Evolutionary conservation across 2,888 invertebrate species (phyloP).

Genomic region (Scrobipalpa atriplicella): DNA sequence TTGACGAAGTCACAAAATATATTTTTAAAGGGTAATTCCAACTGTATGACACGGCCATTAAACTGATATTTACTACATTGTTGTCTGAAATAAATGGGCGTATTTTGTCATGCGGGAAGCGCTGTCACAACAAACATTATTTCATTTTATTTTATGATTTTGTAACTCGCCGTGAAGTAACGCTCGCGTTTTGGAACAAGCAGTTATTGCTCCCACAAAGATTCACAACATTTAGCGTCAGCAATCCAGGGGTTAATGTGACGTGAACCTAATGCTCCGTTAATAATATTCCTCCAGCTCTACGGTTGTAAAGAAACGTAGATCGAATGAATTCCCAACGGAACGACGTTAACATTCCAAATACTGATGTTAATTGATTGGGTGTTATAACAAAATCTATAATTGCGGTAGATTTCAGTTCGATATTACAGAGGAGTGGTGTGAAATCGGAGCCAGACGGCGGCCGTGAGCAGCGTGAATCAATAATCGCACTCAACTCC

Average conservation of each 20-base stretch:
- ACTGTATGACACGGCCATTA: slow-evolving; percentile 70
- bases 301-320: slow-evolving; percentile 34
- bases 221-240: slow-evolving; percentile 52
- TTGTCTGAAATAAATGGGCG: slow-evolving; percentile 74
- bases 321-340: slow-evolving; percentile 12
- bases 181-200: slow-evolving; percentile 65
- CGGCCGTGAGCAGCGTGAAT: slow-evolving; percentile 59
- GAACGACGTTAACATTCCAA: slow-evolving; percentile 28
- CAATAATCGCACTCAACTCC: slow-evolving; percentile 72
- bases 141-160: slow-evolving; percentile 76
- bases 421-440: slow-evolving; percentile 42
- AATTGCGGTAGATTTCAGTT: slow-evolving; percentile 34
- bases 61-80: slow-evolving; percentile 75
- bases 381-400: slow-evolving; percentile 32
- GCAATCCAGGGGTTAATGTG: slow-evolving; percentile 48
- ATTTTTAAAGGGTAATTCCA: slow-evolving; percentile 67
- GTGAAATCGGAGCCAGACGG: slow-evolving; percentile 61
- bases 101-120: slow-evolving; percentile 76
- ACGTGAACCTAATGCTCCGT: slow-evolving; percentile 52
- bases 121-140: slow-evolving; percentile 80
- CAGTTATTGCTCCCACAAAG: slow-evolving; percentile 60
- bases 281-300: slow-evolving; percentile 46
- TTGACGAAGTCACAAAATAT: slow-evolving; percentile 47
- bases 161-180: slow-evolving; percentile 74
- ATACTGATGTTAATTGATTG: slow-evolving; percentile 15